These are phyloP conservation scores for Drosophila pandora DNA, from an alignment of 1,140 invertebrate genomes.

Conservation along the genomic window DNA sequence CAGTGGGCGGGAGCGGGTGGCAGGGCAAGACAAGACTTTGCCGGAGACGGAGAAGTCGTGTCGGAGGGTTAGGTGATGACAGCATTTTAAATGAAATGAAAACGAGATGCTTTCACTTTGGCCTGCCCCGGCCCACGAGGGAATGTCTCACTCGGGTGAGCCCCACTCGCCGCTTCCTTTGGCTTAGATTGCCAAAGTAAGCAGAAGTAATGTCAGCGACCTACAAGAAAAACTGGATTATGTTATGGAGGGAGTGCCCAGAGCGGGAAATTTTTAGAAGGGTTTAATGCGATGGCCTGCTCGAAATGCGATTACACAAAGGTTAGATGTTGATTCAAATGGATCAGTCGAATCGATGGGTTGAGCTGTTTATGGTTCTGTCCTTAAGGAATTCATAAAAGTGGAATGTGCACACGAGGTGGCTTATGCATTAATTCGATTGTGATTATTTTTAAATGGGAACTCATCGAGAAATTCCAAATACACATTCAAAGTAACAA, in stretches of 20 bases:
- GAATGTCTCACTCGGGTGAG: constrained; percentile 44
- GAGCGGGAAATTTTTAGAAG: constrained; percentile 7
- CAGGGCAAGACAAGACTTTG: constrained; percentile 21
- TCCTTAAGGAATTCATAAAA: not conserved
- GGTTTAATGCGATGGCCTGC: constrained; percentile 26
- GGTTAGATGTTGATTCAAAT: constrained; percentile 9
- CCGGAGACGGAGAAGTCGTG: constrained; percentile 15
- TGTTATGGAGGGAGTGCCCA: constrained; percentile 1
- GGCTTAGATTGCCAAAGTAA: constrained; percentile 66
- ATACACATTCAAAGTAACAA: no score
- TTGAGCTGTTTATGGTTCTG: not conserved
- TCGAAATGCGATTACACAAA: constrained; percentile 26
- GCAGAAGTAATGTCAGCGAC: constrained; percentile 71
- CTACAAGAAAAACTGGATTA: constrained; percentile 34
- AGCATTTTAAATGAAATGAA: constrained; percentile 81
- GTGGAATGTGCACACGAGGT: not conserved
- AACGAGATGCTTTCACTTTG: constrained; percentile 77
- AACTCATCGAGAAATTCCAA: not conserved
- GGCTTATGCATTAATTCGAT: not conserved
- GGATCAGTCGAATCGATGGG: constrained; percentile 3
- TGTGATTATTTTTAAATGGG: not conserved
- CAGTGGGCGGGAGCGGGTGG: not conserved
- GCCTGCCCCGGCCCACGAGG: constrained; percentile 16
- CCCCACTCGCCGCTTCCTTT: not conserved
- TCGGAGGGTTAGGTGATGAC: constrained; percentile 71